phyloP scores from a whole-genome alignment of 2,113 vertebrate species.

The Sclerurus mexicanus region DNA sequence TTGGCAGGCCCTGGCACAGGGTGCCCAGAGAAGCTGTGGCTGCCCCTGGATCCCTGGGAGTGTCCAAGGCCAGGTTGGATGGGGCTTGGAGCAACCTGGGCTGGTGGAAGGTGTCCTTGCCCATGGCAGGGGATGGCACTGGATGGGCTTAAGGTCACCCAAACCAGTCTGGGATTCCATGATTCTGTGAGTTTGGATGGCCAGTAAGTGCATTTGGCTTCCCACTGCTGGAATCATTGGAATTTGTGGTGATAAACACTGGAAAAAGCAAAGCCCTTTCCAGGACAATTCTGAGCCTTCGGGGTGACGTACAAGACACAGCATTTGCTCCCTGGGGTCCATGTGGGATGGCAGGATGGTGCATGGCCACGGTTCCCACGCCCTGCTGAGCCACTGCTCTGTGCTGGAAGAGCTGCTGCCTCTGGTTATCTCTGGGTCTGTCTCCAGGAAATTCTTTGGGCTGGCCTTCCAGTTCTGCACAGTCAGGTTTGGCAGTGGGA shows the following conservation, averaged over 20 bases:
- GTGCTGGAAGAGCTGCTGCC: fast-evolving
- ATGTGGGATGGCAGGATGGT: fast-evolving
- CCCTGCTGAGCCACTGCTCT: neutral
- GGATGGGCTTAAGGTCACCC: fast-evolving
- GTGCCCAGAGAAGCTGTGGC: neutral
- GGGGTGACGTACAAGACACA: fast-evolving
- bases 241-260: fast-evolving
- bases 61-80: neutral
- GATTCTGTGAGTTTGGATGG: too few relatives aligned
- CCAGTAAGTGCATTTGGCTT: neutral
- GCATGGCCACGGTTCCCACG: fast-evolving
- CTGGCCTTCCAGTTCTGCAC: fast-evolving
- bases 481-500: fast-evolving
- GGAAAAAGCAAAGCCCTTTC: neutral
- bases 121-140: neutral
- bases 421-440: fast-evolving
- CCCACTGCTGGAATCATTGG: neutral
- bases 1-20: neutral
- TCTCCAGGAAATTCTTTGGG: fast-evolving
- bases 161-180: neutral
- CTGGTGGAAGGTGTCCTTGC: neutral
- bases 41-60: neutral
- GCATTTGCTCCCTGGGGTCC: fast-evolving
- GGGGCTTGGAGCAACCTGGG: neutral
- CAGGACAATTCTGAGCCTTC: neutral